phyloP scores from a whole-genome alignment of 2,888 invertebrate genomes.

The Mythimna loreyi region DNA sequence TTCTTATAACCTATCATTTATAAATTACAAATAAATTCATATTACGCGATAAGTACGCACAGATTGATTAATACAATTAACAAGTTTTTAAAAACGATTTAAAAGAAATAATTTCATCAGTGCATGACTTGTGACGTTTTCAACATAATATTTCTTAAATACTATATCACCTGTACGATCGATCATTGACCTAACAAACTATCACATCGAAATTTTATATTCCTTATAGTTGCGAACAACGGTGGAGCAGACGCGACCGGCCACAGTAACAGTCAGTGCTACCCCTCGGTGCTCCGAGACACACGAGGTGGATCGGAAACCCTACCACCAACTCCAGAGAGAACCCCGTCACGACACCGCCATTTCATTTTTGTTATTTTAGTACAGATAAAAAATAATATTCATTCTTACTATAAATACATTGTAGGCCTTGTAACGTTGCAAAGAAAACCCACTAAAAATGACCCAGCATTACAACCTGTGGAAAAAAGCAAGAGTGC shows the following conservation, averaged over 20 bases:
- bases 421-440: background rate
- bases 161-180: too few relatives aligned
- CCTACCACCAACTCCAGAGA: conserved; percentile 16
- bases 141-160: too few relatives aligned
- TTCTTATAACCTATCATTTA: too few relatives aligned
- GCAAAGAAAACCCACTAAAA: background rate
- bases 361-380: background rate
- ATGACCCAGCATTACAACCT: background rate
- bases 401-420: background rate
- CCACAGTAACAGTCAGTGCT: too few relatives aligned
- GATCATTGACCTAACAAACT: background rate
- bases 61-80: too few relatives aligned
- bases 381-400: background rate
- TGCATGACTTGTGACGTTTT: too few relatives aligned
- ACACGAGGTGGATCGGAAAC: background rate
- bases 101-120: too few relatives aligned
- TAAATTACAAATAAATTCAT: too few relatives aligned
- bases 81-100: too few relatives aligned
- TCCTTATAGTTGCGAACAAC: conserved; percentile 29
- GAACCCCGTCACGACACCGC: background rate
- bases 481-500: background rate
- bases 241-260: conserved; percentile 4
- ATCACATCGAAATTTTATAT: conserved; percentile 23
- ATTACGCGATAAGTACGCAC: too few relatives aligned
- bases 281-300: conserved; percentile 7